Conservation (phyloP, 2,113 vertebrate species). For the Aphyosemion australe region DNA sequence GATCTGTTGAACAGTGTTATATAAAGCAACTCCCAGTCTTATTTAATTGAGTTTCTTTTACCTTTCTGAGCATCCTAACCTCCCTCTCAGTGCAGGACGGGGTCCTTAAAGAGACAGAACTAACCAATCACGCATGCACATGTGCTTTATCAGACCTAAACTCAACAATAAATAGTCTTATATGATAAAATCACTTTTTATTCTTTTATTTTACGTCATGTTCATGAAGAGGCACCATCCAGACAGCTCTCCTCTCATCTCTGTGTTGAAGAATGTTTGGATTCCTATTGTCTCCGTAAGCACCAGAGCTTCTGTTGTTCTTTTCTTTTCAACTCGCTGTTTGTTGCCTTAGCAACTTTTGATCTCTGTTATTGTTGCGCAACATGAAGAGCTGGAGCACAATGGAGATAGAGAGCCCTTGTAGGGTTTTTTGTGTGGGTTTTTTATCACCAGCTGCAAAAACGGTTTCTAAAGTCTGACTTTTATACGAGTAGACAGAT, state of each 20-base stretch:
- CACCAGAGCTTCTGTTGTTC: background rate
- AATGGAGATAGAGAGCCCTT: slow-evolving; percentile 4
- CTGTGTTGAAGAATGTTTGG: slow-evolving; percentile 8
- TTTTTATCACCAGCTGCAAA: background rate
- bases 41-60: too few species aligned
- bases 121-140: too few species aligned
- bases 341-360: slow-evolving; percentile 64
- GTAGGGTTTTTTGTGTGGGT: background rate
- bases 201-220: too few species aligned
- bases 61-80: background rate
- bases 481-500: too few species aligned
- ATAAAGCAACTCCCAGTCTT: too few species aligned
- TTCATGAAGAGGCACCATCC: slow-evolving; percentile 16
- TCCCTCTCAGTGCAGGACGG: slow-evolving; percentile 28
- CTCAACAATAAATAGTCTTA: too few species aligned
- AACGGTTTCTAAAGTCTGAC: too few species aligned
- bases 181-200: too few species aligned
- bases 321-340: slow-evolving; percentile 13
- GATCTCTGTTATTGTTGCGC: slow-evolving; percentile 32
- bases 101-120: slow-evolving; percentile 14
- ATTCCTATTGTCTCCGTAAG: slow-evolving; percentile 17
- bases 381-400: slow-evolving; percentile 10
- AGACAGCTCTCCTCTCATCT: background rate
- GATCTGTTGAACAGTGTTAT: too few species aligned
- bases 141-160: too few species aligned